These are phyloP conservation scores for Ifrita kowaldi DNA, from an alignment of 2,113 vertebrate species.

Conservation along the genomic window DNA sequence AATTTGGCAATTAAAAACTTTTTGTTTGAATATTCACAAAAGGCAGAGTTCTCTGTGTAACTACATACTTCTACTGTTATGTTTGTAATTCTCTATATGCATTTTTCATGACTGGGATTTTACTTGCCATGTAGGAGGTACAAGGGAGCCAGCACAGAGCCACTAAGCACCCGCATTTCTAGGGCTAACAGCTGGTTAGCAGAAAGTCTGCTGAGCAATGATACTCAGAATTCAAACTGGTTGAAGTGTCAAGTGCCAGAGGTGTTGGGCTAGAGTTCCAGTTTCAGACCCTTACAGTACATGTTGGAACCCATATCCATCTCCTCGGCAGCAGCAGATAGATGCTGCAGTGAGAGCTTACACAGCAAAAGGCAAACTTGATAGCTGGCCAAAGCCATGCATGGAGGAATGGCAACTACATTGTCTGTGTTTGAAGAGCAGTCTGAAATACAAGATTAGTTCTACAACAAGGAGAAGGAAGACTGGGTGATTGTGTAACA, in stretches of 20 bases:
- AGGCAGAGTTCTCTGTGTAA: not conserved
- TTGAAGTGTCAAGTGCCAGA: not conserved
- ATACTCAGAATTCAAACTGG: not conserved
- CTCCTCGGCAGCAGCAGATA: not conserved
- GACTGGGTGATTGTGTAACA: not conserved
- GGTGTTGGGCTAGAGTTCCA: not conserved
- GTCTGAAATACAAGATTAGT: not conserved
- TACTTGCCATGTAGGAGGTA: not conserved
- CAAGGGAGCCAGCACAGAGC: not conserved
- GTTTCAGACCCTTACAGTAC: not conserved
- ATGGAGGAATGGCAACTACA: not conserved
- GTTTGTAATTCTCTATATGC: not conserved
- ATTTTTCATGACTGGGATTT: not conserved
- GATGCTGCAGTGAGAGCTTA: not conserved
- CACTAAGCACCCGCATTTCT: not conserved
- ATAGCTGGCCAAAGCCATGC: not conserved
- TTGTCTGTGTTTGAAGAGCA: not conserved
- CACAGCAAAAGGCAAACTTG: not conserved
- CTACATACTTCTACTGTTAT: not conserved
- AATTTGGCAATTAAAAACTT: not conserved
- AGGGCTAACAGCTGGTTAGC: not conserved
- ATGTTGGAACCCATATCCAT: not conserved
- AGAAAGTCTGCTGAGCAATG: not conserved
- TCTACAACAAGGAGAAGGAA: not conserved
- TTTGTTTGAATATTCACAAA: not conserved